phyloP scores from a whole-genome alignment of 2,797 vertebrate genomes.

The Phyllotis vaccarum region DNA sequence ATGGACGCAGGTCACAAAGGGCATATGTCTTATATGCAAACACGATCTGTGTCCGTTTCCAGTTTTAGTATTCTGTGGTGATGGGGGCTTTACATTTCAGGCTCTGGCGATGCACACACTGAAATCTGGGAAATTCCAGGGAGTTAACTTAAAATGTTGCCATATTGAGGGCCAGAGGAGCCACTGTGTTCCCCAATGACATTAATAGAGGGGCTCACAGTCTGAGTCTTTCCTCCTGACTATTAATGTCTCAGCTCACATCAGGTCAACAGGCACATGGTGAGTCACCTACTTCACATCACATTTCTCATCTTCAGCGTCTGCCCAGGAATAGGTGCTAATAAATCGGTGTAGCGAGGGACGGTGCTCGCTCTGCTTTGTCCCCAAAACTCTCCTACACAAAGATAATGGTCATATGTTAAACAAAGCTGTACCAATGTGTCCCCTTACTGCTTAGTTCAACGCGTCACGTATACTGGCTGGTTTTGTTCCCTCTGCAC shows the following conservation, averaged over 20 bases:
- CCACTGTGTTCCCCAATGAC: not conserved
- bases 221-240: not conserved
- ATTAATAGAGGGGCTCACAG: not conserved
- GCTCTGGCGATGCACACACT: not conserved
- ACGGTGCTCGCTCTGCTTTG: constrained; percentile 90
- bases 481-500: not conserved
- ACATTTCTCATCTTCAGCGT: constrained; percentile 90
- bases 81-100: not conserved
- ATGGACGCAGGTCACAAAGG: not conserved
- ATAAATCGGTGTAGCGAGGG: constrained; percentile 95
- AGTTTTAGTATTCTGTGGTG: not conserved
- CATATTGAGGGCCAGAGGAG: not conserved
- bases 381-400: constrained; percentile 88
- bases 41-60: not conserved
- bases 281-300: constrained; percentile 92
- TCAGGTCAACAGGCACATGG: not conserved
- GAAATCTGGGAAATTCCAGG: not conserved
- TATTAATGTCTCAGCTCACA: accelerated
- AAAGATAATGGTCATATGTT: constrained; percentile 27
- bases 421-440: not conserved
- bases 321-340: constrained; percentile 94
- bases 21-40: not conserved
- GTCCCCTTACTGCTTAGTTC: not conserved
- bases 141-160: not conserved
- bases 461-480: not conserved